Conservation (phyloP, 2,797 vertebrate species). For the Ctenochaetus hawaiiensis region DNA sequence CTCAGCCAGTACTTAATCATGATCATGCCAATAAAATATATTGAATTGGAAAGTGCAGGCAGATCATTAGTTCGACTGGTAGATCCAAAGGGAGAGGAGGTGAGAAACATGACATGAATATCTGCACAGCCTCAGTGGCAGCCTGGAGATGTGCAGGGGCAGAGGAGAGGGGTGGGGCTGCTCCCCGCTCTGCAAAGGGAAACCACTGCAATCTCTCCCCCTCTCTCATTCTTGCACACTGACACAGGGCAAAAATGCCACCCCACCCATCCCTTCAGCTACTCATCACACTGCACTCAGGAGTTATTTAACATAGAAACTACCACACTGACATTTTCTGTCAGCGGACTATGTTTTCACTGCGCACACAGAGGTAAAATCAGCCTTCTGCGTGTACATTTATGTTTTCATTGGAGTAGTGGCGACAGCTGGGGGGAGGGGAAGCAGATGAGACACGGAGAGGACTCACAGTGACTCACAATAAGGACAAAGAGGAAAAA, state of each 20-base stretch:
- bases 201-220: constrained; percentile 51
- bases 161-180: constrained; percentile 61
- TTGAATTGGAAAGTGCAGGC: background rate
- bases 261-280: constrained; percentile 12
- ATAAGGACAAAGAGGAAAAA: constrained; percentile 14
- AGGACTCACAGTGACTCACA: constrained; percentile 40
- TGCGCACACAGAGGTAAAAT: constrained; percentile 29
- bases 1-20: background rate
- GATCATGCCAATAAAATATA: background rate
- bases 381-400: constrained; percentile 8
- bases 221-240: constrained; percentile 26
- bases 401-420: constrained; percentile 20
- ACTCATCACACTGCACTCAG: constrained; percentile 26
- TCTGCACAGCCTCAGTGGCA: constrained; percentile 49
- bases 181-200: constrained; percentile 35
- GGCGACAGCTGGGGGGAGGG: constrained; percentile 27
- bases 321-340: constrained; percentile 20
- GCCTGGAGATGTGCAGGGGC: constrained; percentile 38
- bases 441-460: constrained; percentile 5
- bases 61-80: background rate
- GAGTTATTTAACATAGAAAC: constrained; percentile 42
- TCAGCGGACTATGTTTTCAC: constrained; percentile 21
- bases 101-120: constrained; percentile 42
- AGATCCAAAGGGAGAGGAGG: constrained; percentile 5
- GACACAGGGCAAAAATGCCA: constrained; percentile 2